A percentile compares a stretch with the other conserved stretches of the same genome.
Evolutionary conservation across 2,113 vertebrate species (phyloP).

Genomic region (Callipepla squamata): DNA sequence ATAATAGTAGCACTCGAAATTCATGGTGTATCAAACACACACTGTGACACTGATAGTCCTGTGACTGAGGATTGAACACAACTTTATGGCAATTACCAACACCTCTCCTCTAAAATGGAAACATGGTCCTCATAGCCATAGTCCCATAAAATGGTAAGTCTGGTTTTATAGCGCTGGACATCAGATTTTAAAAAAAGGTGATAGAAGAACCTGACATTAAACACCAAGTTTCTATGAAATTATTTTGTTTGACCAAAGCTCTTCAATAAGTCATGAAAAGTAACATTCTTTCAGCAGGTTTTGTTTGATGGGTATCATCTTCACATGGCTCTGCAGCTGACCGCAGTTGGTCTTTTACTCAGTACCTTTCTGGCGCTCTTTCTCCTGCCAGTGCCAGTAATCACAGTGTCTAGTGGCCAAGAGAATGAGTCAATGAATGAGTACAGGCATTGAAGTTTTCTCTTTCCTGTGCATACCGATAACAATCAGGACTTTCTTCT

Average conservation of each 20-base stretch:
- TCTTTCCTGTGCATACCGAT: background rate
- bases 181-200: background rate
- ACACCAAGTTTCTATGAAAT: background rate
- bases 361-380: background rate
- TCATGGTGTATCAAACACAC: background rate
- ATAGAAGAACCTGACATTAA: background rate
- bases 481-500: background rate
- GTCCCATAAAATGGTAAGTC: background rate
- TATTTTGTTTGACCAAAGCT: background rate
- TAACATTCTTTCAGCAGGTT: background rate
- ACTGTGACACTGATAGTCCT: background rate
- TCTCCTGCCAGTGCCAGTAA: rapidly evolving
- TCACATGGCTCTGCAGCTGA: background rate
- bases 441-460: background rate
- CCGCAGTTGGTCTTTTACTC: background rate
- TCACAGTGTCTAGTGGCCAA: rapidly evolving
- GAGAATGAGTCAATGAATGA: background rate
- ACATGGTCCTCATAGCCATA: background rate
- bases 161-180: background rate
- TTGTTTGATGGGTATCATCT: background rate
- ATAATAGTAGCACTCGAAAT: background rate
- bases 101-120: background rate
- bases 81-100: background rate
- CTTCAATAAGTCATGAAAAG: background rate
- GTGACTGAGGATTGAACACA: background rate